Conservation (phyloP, 2,113 vertebrate species). For the Hippocampus barbouri region DNA sequence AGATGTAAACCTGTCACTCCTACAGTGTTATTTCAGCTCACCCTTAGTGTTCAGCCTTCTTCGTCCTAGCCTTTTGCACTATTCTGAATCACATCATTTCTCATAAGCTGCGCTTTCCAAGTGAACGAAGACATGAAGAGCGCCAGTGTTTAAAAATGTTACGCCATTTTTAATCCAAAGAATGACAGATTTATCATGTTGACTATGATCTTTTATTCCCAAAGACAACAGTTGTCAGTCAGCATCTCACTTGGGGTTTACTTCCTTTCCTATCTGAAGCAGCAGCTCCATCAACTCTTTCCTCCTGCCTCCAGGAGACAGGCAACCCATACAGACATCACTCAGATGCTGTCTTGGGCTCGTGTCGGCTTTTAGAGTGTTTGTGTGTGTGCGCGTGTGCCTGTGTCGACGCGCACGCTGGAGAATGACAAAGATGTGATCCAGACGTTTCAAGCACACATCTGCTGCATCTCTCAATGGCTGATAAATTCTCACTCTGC, state of each 20-base stretch:
- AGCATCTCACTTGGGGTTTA: slow-evolving; percentile 16
- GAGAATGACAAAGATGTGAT: slow-evolving; percentile 23
- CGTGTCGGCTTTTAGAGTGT: slow-evolving; percentile 22
- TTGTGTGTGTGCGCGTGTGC: not conserved
- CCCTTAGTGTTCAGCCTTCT: not conserved
- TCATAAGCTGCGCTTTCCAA: not conserved
- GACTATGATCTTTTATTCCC: slow-evolving; percentile 11
- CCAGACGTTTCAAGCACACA: slow-evolving; percentile 37
- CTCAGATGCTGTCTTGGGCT: slow-evolving; percentile 21
- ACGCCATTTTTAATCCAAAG: slow-evolving; percentile 22
- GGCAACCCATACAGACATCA: slow-evolving; percentile 23
- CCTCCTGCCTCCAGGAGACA: slow-evolving; percentile 37
- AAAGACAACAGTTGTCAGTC: slow-evolving; percentile 25
- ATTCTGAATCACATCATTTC: not conserved
- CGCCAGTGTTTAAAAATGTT: slow-evolving; percentile 1
- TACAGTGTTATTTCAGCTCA: not conserved
- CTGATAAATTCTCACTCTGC: slow-evolving; percentile 47
- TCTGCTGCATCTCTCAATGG: slow-evolving; percentile 40
- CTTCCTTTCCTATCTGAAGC: slow-evolving; percentile 14
- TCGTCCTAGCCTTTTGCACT: not conserved
- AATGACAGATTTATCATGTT: slow-evolving; percentile 20
- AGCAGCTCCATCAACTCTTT: slow-evolving; percentile 23
- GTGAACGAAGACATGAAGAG: slow-evolving; percentile 9
- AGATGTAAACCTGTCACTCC: not conserved
- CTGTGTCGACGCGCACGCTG: not conserved